A percentile compares a stretch with the other conserved stretches of the same genome.
Conservation (phyloP, 2,113 vertebrate species). For the Petrocephalus zakoni region DNA sequence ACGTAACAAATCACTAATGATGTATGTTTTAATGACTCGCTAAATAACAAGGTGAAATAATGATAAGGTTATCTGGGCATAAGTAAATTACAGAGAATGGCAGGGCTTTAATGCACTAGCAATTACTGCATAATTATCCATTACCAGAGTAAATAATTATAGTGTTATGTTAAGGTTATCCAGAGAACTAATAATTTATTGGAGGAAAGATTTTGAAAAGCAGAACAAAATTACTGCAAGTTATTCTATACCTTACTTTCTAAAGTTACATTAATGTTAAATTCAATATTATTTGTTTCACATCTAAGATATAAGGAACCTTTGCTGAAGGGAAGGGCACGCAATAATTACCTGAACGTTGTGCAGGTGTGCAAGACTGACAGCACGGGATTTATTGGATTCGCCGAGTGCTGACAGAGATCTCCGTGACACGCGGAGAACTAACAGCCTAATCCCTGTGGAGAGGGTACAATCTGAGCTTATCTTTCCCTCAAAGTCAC, state of each 20-base stretch:
- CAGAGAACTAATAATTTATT: neutral
- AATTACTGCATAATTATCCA: constrained; percentile 12
- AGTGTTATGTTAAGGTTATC: constrained; percentile 3
- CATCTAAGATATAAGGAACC: neutral
- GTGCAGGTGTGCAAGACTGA: neutral
- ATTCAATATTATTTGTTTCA: constrained; percentile 2
- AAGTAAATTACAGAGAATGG: constrained; percentile 19
- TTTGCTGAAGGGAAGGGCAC: neutral
- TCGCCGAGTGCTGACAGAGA: constrained; percentile 1
- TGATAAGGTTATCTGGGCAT: neutral
- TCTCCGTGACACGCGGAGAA: neutral
- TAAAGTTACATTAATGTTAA: neutral
- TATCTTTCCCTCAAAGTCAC: neutral
- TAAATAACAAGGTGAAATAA: constrained; percentile 13
- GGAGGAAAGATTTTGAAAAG: neutral
- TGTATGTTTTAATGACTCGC: neutral
- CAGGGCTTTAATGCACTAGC: constrained; percentile 3
- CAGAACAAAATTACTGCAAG: neutral
- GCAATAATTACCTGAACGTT: neutral
- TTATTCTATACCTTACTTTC: neutral
- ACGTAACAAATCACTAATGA: neutral
- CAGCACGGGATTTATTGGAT: neutral
- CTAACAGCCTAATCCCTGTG: neutral
- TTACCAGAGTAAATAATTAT: neutral
- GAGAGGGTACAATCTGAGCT: constrained; percentile 1